Evolutionary conservation across 2,113 vertebrate genomes (phyloP).

Genomic region (Galeopterus variegatus): DNA sequence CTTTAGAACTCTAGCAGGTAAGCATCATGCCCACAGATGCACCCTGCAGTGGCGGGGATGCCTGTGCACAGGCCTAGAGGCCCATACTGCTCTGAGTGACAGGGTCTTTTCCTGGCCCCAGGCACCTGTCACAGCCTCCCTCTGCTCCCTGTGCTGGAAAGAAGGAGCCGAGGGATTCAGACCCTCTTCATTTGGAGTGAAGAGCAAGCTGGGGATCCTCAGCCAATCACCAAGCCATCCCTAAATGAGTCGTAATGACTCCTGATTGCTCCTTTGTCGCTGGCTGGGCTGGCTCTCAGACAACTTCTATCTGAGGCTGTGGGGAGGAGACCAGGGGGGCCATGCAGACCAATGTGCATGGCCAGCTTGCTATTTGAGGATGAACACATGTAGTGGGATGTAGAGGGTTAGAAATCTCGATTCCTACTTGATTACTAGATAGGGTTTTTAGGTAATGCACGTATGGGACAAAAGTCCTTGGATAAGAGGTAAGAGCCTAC

Average conservation of each 20-base stretch:
- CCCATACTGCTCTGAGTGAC: not conserved
- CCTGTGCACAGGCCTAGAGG: accelerated
- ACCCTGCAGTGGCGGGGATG: not conserved
- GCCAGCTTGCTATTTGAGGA: slow-evolving; percentile 63
- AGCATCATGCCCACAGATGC: not conserved
- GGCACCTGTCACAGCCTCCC: not conserved
- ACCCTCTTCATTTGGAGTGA: slow-evolving; percentile 46
- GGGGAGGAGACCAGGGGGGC: not conserved
- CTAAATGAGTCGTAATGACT: slow-evolving; percentile 71
- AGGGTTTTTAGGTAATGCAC: too few relatives aligned
- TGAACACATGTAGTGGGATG: not conserved
- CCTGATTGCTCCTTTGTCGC: slow-evolving; percentile 81
- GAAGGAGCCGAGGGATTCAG: not conserved
- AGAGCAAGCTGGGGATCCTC: not conserved
- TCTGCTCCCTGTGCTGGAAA: accelerated
- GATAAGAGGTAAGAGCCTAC: too few relatives aligned
- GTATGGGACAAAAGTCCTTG: too few relatives aligned
- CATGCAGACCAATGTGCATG: not conserved
- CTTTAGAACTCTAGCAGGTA: not conserved
- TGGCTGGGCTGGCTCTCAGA: slow-evolving; percentile 38
- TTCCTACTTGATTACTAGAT: too few relatives aligned
- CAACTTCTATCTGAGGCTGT: slow-evolving; percentile 54
- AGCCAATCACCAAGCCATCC: slow-evolving; percentile 59
- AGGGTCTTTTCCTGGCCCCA: not conserved
- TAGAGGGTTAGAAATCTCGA: too few relatives aligned